phyloP scores from a whole-genome alignment of 2,888 invertebrate genomes.

The Drosophila longiperda region DNA sequence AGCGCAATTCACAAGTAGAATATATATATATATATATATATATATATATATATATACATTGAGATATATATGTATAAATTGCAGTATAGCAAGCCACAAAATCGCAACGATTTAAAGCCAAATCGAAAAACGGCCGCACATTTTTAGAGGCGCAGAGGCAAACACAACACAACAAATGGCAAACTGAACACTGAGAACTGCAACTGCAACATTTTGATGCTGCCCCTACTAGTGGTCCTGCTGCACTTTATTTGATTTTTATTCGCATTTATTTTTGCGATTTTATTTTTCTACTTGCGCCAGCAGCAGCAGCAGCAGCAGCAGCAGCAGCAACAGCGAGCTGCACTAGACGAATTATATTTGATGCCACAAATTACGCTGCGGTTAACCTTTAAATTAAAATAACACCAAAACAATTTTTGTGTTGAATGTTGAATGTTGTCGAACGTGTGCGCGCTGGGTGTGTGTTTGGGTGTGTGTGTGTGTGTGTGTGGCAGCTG shows the following conservation, averaged over 20 bases:
- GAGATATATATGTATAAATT: not conserved
- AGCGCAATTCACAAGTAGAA: slow-evolving; percentile 7
- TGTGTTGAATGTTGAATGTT: slow-evolving; percentile 68
- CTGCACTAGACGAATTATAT: slow-evolving; percentile 78
- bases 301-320: slow-evolving; percentile 6
- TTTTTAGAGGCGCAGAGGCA: slow-evolving; percentile 35
- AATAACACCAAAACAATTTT: slow-evolving; percentile 81
- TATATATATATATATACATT: not conserved
- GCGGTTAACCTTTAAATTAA: slow-evolving; percentile 83
- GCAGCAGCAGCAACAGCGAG: slow-evolving; percentile 4
- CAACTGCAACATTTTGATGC: slow-evolving; percentile 22
- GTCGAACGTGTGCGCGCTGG: slow-evolving; percentile 13
- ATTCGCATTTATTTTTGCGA: slow-evolving; percentile 28
- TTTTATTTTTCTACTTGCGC: slow-evolving; percentile 23
- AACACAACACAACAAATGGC: slow-evolving; percentile 46
- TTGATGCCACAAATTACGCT: slow-evolving; percentile 82
- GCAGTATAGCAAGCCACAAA: slow-evolving; percentile 26
- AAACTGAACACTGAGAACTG: slow-evolving; percentile 18
- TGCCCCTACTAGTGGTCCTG: not conserved
- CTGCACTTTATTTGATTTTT: slow-evolving; percentile 43
- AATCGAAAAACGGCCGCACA: slow-evolving; percentile 48
- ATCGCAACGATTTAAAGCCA: slow-evolving; percentile 54
- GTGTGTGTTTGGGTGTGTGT: slow-evolving; percentile 9
- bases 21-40: not conserved
- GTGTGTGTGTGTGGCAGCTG: slow-evolving; percentile 64